phyloP scores from a whole-genome alignment of 2,888 invertebrate genomes.

The Perithous albicinctus region DNA sequence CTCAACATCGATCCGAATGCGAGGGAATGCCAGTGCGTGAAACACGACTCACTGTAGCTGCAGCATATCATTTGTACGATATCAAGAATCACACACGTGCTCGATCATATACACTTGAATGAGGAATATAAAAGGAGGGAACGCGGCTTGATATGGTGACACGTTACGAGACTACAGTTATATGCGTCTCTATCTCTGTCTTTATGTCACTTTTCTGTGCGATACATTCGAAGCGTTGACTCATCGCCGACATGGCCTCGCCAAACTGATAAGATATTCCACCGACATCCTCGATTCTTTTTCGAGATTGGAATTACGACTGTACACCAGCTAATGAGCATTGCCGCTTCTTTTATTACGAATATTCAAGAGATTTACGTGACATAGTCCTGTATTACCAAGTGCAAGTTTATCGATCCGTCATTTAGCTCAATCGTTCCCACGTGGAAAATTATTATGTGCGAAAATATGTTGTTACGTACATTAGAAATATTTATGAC shows the following conservation, averaged over 20 bases:
- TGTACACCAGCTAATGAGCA: slow-evolving; percentile 13
- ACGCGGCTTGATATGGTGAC: slow-evolving; percentile 8
- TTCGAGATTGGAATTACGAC: slow-evolving; percentile 12
- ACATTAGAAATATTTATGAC: no score
- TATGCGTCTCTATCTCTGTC: background rate
- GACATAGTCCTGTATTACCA: background rate
- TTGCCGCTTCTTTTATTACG: background rate
- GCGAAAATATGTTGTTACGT: no score
- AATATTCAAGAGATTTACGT: background rate
- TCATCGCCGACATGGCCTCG: slow-evolving; percentile 56
- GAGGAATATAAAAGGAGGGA: background rate
- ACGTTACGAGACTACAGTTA: slow-evolving; percentile 23
- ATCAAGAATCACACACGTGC: slow-evolving; percentile 3
- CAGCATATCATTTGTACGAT: background rate
- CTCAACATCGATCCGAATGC: background rate
- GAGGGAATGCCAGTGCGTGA: background rate
- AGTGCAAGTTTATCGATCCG: background rate
- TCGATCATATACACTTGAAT: background rate
- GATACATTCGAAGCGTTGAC: slow-evolving; percentile 55
- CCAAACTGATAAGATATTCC: slow-evolving; percentile 58
- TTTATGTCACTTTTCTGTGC: slow-evolving; percentile 3
- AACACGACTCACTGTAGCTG: background rate
- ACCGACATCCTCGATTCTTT: slow-evolving; percentile 24
- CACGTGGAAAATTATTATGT: no score
- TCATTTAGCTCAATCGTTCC: no score